These are phyloP conservation scores for Acanthornis magna DNA, from an alignment of 2,797 vertebrate species.

Conservation along the genomic window DNA sequence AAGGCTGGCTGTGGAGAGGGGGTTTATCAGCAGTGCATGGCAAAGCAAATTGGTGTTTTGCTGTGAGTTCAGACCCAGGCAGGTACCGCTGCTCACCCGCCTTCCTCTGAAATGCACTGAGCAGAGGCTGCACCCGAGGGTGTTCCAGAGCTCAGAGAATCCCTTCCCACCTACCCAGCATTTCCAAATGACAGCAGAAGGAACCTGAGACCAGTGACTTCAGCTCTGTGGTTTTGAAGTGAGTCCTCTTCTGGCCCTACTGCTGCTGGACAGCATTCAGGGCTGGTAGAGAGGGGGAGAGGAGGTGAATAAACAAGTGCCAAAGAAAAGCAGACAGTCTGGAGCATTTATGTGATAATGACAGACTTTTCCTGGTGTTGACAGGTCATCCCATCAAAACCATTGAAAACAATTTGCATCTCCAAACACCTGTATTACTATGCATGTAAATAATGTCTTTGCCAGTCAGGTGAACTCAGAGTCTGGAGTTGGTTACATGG, in stretches of 20 bases:
- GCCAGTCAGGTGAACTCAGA: neutral
- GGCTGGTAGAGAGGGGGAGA: neutral
- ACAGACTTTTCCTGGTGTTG: slow-evolving; percentile 51
- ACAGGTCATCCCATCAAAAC: slow-evolving; percentile 62
- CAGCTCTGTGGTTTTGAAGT: neutral
- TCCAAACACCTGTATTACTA: slow-evolving; percentile 52
- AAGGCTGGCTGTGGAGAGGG: neutral
- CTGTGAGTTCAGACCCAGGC: neutral
- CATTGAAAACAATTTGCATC: slow-evolving; percentile 40
- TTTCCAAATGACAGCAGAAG: neutral
- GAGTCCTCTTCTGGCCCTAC: neutral
- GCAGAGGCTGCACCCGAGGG: neutral
- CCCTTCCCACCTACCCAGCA: neutral
- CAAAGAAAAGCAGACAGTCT: neutral
- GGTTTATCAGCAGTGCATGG: neutral
- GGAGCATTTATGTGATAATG: slow-evolving; percentile 56
- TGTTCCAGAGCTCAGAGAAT: neutral
- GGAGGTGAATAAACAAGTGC: neutral
- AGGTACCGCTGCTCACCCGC: neutral
- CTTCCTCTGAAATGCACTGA: neutral
- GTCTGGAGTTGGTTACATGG: neutral
- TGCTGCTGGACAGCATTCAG: neutral
- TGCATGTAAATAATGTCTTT: slow-evolving; percentile 2
- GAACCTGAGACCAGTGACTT: neutral
- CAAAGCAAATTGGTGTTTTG: neutral